Evolutionary conservation across 2,888 invertebrate genomes (phyloP).

Genomic region (Pristionchus fissidentatus): DNA sequence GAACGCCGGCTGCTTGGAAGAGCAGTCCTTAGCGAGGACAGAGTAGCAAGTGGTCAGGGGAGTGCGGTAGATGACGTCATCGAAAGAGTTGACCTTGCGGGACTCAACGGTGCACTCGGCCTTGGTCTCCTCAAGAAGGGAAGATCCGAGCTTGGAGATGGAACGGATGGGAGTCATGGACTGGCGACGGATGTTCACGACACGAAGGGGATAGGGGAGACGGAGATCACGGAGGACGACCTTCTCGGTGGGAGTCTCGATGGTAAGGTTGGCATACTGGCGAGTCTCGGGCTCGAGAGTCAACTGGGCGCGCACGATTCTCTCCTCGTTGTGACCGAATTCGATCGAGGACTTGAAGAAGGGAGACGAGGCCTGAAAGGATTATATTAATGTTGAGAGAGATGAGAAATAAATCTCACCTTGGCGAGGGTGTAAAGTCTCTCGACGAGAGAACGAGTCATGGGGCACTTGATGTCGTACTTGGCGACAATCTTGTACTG

Average conservation of each 20-base stretch:
- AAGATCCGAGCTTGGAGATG: constrained; percentile 19
- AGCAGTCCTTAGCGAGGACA: constrained; percentile 75
- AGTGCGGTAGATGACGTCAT: constrained; percentile 57
- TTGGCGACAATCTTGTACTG: constrained; percentile 58
- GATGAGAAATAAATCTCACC: too few relatives aligned
- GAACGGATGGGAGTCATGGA: constrained; percentile 42
- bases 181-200: constrained; percentile 46
- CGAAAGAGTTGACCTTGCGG: constrained; percentile 70
- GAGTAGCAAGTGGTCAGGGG: constrained; percentile 68
- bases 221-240: constrained; percentile 58
- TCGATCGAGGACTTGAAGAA: background rate
- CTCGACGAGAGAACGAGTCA: constrained; percentile 52
- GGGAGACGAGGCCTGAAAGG: constrained; percentile 18
- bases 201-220: constrained; percentile 50
- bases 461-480: constrained; percentile 54
- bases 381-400: too few relatives aligned
- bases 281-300: constrained; percentile 50
- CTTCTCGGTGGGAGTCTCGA: constrained; percentile 55
- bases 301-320: background rate
- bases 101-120: constrained; percentile 53
- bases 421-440: constrained; percentile 65
- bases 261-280: constrained; percentile 50
- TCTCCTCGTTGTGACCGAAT: constrained; percentile 24
- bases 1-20: constrained; percentile 57
- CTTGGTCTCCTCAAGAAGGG: constrained; percentile 50